These are phyloP conservation scores for Tachysurus fulvidraco DNA, from an alignment of 2,113 vertebrate species.

Conservation along the genomic window DNA sequence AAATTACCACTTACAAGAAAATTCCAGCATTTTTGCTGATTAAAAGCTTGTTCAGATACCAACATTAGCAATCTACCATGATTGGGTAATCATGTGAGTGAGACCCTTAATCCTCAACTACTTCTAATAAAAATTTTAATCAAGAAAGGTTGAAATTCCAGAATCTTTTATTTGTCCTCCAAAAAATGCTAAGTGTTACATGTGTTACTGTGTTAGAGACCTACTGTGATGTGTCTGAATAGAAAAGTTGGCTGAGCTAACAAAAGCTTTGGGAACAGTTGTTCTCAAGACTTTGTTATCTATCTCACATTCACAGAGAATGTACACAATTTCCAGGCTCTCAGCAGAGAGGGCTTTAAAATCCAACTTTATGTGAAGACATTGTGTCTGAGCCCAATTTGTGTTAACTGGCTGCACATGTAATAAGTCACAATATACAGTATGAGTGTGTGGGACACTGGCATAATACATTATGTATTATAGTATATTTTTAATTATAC, in stretches of 20 bases:
- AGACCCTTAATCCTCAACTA: background rate
- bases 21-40: background rate
- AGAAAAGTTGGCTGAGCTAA: background rate
- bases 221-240: background rate
- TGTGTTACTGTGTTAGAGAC: too few species aligned
- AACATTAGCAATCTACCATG: background rate
- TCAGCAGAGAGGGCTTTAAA: slow-evolving; percentile 44
- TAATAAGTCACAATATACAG: background rate
- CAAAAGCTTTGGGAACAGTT: background rate
- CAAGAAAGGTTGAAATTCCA: background rate
- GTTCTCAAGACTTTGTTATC: background rate
- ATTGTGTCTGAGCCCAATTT: background rate
- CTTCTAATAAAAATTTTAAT: background rate
- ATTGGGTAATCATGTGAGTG: background rate
- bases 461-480: background rate
- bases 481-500: background rate
- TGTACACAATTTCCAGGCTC: slow-evolving; percentile 45
- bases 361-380: slow-evolving; percentile 43
- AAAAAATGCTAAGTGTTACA: background rate
- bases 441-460: background rate
- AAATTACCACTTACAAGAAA: background rate
- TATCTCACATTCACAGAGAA: slow-evolving; percentile 10
- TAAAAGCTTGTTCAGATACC: background rate
- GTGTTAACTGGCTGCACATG: slow-evolving; percentile 2
- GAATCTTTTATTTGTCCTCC: background rate